Evolutionary conservation across 1,140 invertebrate species (phyloP).

Genomic region (Wiebesia pumilae): DNA sequence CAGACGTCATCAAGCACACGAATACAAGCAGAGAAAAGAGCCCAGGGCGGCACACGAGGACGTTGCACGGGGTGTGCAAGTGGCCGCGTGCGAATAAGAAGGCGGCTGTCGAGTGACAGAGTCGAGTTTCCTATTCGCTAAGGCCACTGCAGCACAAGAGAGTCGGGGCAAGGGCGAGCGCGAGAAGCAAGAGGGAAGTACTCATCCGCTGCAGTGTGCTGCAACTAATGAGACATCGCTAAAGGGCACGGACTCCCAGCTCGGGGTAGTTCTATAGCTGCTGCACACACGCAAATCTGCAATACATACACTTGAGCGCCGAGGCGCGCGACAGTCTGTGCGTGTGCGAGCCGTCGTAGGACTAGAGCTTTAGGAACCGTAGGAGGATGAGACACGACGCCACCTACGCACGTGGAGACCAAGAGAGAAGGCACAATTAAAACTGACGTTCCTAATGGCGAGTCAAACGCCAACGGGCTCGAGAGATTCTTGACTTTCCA

Average conservation of each 20-base stretch:
- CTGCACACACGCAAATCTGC: not conserved
- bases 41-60: not conserved
- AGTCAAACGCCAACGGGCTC: constrained; percentile 75
- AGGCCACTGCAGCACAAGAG: constrained; percentile 46
- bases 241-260: constrained; percentile 69
- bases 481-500: constrained; percentile 76
- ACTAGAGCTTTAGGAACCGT: not conserved
- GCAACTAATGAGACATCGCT: constrained; percentile 77
- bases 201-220: constrained; percentile 71
- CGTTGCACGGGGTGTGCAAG: constrained; percentile 51
- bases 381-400: constrained; percentile 36
- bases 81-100: constrained; percentile 64
- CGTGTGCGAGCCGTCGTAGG: not conserved
- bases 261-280: not conserved
- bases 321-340: not conserved
- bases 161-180: constrained; percentile 55
- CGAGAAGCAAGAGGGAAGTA: constrained; percentile 64
- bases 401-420: constrained; percentile 21
- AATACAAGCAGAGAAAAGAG: not conserved
- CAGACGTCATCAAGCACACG: not conserved
- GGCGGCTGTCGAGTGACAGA: constrained; percentile 66
- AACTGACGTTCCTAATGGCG: constrained; percentile 76
- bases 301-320: not conserved
- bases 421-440: constrained; percentile 73
- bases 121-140: constrained; percentile 49